phyloP scores from a whole-genome alignment of 1,140 invertebrate species.

The Leptinotarsa lineolata region DNA sequence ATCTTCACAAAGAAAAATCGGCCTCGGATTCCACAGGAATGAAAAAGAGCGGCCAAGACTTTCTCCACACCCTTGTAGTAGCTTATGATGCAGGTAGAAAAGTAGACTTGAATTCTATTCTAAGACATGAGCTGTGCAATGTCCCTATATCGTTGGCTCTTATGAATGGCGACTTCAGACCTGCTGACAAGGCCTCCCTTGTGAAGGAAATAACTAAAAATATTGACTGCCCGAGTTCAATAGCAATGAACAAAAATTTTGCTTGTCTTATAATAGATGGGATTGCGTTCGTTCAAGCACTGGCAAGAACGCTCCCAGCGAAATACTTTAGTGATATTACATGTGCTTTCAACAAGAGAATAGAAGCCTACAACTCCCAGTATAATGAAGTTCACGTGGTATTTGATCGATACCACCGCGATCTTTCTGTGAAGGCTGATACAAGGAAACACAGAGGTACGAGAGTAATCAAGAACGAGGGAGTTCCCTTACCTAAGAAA shows the following conservation, averaged over 20 bases:
- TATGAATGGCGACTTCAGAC: neutral
- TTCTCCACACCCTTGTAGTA: neutral
- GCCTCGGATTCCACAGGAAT: neutral
- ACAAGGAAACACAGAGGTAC: too few relatives aligned
- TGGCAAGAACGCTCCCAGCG: too few relatives aligned
- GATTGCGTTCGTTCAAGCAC: too few relatives aligned
- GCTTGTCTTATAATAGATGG: neutral
- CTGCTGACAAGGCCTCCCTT: neutral
- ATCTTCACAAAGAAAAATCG: too few relatives aligned
- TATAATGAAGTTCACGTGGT: too few relatives aligned
- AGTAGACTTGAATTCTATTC: neutral
- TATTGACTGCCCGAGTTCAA: neutral
- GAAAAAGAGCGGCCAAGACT: neutral
- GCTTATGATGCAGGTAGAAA: neutral
- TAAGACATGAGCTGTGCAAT: neutral
- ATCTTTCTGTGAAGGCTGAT: too few relatives aligned
- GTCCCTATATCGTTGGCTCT: neutral
- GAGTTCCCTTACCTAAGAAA: neutral
- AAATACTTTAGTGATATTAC: too few relatives aligned
- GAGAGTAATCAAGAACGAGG: too few relatives aligned
- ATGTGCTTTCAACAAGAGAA: too few relatives aligned
- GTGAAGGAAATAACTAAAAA: neutral
- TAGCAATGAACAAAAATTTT: neutral
- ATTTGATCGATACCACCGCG: too few relatives aligned
- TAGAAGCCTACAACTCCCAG: too few relatives aligned